Base-by-base conservation (phyloP, 2,797 vertebrate species). In the Acridotheres tristis region DNA sequence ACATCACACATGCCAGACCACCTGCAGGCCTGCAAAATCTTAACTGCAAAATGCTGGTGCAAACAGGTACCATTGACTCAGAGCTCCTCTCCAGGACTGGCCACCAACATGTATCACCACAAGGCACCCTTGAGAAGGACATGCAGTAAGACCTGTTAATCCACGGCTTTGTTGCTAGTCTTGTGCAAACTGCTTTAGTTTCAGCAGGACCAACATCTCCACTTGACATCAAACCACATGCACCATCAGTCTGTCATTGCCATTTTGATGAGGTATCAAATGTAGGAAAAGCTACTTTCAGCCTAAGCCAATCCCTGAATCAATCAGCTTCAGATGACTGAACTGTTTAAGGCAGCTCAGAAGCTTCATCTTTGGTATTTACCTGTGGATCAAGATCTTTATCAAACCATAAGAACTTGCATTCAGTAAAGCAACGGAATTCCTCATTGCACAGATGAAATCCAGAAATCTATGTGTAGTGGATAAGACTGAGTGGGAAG, bases 161-260 rank as follows among this genome's bases (percentile, higher is more conserved):
- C 53, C 59, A 50, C 1, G 8, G 45, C 55, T 71, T 71, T 79
- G 25, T 30, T 87, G 65, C 71, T 73, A 85, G 67, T n/a, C 59
- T 85, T 72, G 34, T 65, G 89, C 57, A 85, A 92, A 88, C 27
- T 59, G 72, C 73, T 95, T 88, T 78, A 72, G 75, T 79, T 90
- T 53, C 86, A 65, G 38, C 65, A 68, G 47, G 30, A 77, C 45
- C 48, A 90, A 85, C 91, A 32, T 45, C 51, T 87, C 25, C 50
- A 36, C 30, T 54, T 68, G 36, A n/a, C 76, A 73, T 29, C 77
- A 94, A 76, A 67, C 29, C 84, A 63, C 94, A 83, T 75, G 58
- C 69, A 90, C 17, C 3, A 85, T 47, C 84, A 67, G 57, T 27
- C 61, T 79, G 53, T 29, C 72, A 65, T 3, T 89, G 43, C 40